phyloP scores from a whole-genome alignment of 2,113 vertebrate species.

The Acinonyx jubatus region DNA sequence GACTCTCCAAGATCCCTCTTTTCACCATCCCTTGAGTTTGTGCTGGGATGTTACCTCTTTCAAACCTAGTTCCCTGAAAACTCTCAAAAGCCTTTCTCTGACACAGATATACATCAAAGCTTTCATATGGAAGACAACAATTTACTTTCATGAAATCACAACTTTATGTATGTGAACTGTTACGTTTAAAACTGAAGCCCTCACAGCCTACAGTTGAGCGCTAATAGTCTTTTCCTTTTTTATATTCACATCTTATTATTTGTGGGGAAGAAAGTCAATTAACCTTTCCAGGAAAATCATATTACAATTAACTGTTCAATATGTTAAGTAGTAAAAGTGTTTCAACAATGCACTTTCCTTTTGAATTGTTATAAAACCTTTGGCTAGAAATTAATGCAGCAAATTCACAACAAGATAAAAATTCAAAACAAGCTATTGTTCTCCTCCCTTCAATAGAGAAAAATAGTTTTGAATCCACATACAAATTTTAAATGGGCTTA shows the following conservation, averaged over 20 bases:
- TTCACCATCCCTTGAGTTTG: not conserved
- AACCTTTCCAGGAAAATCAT: conserved; percentile 45
- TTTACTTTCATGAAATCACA: conserved; percentile 18
- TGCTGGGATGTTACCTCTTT: not conserved
- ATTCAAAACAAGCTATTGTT: conserved; percentile 24
- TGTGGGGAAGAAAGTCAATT: not conserved
- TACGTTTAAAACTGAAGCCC: not conserved
- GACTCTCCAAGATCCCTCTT: not conserved
- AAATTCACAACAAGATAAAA: conserved; percentile 31
- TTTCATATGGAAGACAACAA: not conserved
- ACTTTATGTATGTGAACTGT: not conserved
- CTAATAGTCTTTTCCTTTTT: not conserved
- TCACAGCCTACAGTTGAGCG: not conserved
- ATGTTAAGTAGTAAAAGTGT: conserved; percentile 23
- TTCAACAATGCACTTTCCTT: conserved; percentile 7
- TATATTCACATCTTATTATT: conserved; percentile 12
- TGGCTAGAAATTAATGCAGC: not conserved
- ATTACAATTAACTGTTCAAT: conserved; percentile 26
- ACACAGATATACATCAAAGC: not conserved
- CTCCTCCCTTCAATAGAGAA: not conserved
- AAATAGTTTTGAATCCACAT: conserved; percentile 20
- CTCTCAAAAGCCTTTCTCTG: not conserved
- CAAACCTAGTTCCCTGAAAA: not conserved
- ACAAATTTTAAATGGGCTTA: not conserved
- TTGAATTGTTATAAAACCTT: conserved; percentile 35